Evolutionary conservation across 2,113 vertebrate species (phyloP), one percentile per base, ranked within the genome.

Genomic region (Bombycilla garrulus): DNA sequence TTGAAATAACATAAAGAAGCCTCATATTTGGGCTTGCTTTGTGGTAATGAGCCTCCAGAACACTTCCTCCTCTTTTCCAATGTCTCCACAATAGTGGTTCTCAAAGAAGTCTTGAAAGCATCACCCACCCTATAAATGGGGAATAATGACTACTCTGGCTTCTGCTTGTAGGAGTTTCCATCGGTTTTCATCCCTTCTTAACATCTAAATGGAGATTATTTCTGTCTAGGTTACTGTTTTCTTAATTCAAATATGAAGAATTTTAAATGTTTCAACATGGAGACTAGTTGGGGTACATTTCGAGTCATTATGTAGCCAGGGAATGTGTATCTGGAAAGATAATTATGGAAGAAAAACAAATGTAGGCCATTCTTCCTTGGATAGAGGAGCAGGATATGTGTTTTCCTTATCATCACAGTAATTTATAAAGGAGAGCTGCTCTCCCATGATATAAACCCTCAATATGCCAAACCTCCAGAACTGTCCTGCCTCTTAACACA

Each of bases 291-390:
- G n/a, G 23, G 26, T 47, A 48, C 18, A 77, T 79, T 82, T 92
- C 74, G 72, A 78, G 44, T 60, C 54, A 20, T 51, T 56, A n/a
- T 6, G 11, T 4, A 69, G 44, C 48, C 69, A 92, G 22, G 76
- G 38, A 88, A 51, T 20, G 36, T 9, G 28, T 48, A 67, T 57
- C 77, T 92, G 84, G 81, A 81, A 96, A 95, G 70, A 89, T 38
- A 77, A 65, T 95, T 64, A 82, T 33, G 66, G 57, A 54, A 92
- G 36, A 65, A 92, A 87, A 91, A 67, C 16, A 85, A 71, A n/a
- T 6, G 15, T 4, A 51, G 60, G 20, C 11, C 71, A 66, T 71
- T 74, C 24, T 84, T 86, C 60, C 45, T 36, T 61, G 69, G 60
- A 70, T 10, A 76, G n/a, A 53, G 40, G n/a, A 79, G 48, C 53